These are phyloP conservation scores for Habroteleia sp. DNA, from an alignment of 2,888 invertebrate genomes.

Conservation along the genomic window DNA sequence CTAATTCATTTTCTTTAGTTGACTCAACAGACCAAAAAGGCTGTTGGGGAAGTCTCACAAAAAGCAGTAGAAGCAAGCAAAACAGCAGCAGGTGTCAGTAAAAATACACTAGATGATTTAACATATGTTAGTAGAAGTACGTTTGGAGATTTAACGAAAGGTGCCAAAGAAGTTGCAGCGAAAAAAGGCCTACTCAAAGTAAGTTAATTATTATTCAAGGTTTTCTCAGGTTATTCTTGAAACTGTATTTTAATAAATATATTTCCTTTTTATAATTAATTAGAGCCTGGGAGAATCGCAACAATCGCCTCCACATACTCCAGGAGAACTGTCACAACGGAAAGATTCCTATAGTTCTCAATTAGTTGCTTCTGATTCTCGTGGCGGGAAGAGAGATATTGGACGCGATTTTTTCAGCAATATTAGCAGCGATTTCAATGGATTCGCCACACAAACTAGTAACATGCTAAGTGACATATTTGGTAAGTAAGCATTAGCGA, in stretches of 20 bases:
- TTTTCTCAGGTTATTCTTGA: too few relatives aligned
- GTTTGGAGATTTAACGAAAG: conserved; percentile 93
- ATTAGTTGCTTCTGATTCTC: conserved; percentile 84
- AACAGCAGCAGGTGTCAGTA: conserved; percentile 92
- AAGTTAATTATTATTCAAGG: too few relatives aligned
- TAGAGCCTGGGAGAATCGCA: conserved; percentile 82
- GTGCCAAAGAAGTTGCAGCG: conserved; percentile 92
- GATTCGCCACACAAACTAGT: conserved; percentile 94
- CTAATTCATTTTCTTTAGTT: conserved; percentile 84
- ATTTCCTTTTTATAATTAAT: not conserved
- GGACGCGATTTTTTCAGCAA: conserved; percentile 93
- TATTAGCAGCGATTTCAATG: conserved; percentile 95
- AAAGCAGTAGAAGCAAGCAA: conserved; percentile 92
- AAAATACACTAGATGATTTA: conserved; percentile 93
- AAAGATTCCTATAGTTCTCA: conserved; percentile 84
- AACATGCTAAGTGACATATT: conserved; percentile 97
- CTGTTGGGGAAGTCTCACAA: conserved; percentile 93
- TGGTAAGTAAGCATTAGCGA: conserved; percentile 85
- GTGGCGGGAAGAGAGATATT: conserved; percentile 82
- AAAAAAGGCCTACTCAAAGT: conserved; percentile 93
- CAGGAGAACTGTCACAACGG: conserved; percentile 74
- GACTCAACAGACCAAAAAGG: conserved; percentile 93
- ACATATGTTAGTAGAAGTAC: conserved; percentile 95
- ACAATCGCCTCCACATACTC: conserved; percentile 76
- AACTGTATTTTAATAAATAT: conserved; percentile 1